Base-by-base conservation (phyloP, 1,140 invertebrate species). In the Cydia strobilella region DNA sequence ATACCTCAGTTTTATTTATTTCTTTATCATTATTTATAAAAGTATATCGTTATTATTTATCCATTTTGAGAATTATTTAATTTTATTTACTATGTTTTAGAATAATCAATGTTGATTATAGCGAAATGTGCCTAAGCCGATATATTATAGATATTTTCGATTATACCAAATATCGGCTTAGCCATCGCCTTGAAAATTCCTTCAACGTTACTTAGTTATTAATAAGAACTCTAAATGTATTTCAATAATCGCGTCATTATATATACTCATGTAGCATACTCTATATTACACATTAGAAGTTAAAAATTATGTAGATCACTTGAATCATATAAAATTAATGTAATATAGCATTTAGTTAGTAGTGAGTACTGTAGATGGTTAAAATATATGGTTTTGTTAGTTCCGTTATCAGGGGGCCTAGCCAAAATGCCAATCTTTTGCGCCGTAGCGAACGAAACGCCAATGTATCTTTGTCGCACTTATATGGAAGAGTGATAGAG, bases 181-280 rank as follows among this genome's bases (percentile, higher is more conserved):
- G n/a, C 23, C 39, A 72, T 45, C 0, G 15, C 13, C 3, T 35
- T 66, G 5, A 66, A 31, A 31, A 66, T 13, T 35, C 62, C 7
- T 66, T 66, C 10, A 7, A 66, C 25, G 27, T 15, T 27, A 23
- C 12, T 23, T 2, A 62, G 1, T 31, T 31, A 31, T 31, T 59
- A 59, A 59, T 59, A 27, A 63, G 1, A 13, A 63, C 5, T 63
- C 62, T 63, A 63, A 63, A 35, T 69, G 27, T 69, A 69, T 18
- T 23, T 20, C 18, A 45, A 39, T 59, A 51, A 51, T 66, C 73
- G 39, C 48, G 71, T 76, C 76, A 80, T 63, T 81, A 79, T 79
- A 79, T 66, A 81, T 79, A 81, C 31, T 77, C 80, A 79, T 81
- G 48, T 10, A 54, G 23, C 63, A 39, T 69, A 39, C 35, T 39